Percentiles rank a stretch among this genome's conserved stretches.
Conservation (phyloP, 2,888 invertebrate species). For the Lycophotia porphyrea region DNA sequence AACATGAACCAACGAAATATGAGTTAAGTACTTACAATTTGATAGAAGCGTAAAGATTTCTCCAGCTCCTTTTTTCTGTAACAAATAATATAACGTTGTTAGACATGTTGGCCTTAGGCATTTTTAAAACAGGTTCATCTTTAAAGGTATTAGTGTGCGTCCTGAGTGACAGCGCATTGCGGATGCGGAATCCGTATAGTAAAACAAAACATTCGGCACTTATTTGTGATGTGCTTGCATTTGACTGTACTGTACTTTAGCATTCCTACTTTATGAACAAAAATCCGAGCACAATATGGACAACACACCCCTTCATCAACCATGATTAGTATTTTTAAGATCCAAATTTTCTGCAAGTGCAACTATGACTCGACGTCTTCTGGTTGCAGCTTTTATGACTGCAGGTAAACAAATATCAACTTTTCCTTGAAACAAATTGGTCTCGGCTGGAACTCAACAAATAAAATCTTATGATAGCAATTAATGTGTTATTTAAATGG, state of each 20-base stretch:
- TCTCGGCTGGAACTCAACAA: background rate
- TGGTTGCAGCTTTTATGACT: conserved; percentile 1
- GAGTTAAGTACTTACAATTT: conserved; percentile 67
- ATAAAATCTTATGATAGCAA: conserved; percentile 39
- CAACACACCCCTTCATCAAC: background rate
- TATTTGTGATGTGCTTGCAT: background rate
- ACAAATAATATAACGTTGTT: conserved; percentile 23
- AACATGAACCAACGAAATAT: background rate
- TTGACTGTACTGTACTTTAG: background rate
- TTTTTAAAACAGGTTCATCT: background rate
- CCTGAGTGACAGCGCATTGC: background rate
- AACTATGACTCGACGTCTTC: background rate
- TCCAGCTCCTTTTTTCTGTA: conserved; percentile 59
- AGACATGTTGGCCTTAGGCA: background rate
- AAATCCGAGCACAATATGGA: background rate
- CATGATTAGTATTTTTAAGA: background rate
- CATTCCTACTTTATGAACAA: background rate
- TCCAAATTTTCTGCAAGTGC: background rate
- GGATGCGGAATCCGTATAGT: background rate
- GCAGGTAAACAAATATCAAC: background rate
- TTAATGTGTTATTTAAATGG: conserved; percentile 29
- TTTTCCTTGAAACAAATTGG: conserved; percentile 17
- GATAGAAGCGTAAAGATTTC: conserved; percentile 66
- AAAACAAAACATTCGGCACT: background rate
- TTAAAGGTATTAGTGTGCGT: background rate